phyloP scores from a whole-genome alignment of 2,797 vertebrate genomes.

The Alosa sapidissima region DNA sequence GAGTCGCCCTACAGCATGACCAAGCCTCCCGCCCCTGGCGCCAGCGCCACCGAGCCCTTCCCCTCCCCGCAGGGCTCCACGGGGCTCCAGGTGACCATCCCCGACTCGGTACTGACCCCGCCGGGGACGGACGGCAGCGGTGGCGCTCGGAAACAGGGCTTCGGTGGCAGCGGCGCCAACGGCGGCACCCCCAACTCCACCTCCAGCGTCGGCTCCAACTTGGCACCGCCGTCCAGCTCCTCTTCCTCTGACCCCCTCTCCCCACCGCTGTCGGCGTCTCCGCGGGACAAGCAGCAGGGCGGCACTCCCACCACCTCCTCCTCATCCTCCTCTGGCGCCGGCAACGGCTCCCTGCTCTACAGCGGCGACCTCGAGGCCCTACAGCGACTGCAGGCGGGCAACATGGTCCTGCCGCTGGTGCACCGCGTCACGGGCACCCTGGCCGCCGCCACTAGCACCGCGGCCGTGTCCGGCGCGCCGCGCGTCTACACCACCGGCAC shows the following conservation, averaged over 20 bases:
- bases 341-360: constrained; percentile 86
- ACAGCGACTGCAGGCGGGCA: constrained; percentile 93
- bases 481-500: constrained; percentile 99
- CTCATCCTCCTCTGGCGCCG: background rate
- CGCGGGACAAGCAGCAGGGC: constrained; percentile 93
- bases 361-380: constrained; percentile 94
- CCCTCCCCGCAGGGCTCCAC: constrained; percentile 83
- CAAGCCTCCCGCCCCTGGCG: constrained; percentile 72
- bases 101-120: constrained; percentile 95
- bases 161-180: constrained; percentile 78
- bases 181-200: constrained; percentile 74
- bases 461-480: constrained; percentile 85
- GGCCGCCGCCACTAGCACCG: constrained; percentile 80
- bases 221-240: constrained; percentile 70
- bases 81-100: constrained; percentile 89
- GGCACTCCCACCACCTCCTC: constrained; percentile 79
- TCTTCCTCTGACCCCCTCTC: constrained; percentile 90
- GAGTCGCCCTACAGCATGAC: constrained; percentile 99
- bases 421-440: constrained; percentile 92
- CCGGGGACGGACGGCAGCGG: constrained; percentile 86
- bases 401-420: constrained; percentile 93
- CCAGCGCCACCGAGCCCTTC: constrained; percentile 75
- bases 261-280: constrained; percentile 96
- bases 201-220: constrained; percentile 68
- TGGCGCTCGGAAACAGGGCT: constrained; percentile 83